Conservation (phyloP, 2,888 invertebrate species). For the Cancer borealis region DNA sequence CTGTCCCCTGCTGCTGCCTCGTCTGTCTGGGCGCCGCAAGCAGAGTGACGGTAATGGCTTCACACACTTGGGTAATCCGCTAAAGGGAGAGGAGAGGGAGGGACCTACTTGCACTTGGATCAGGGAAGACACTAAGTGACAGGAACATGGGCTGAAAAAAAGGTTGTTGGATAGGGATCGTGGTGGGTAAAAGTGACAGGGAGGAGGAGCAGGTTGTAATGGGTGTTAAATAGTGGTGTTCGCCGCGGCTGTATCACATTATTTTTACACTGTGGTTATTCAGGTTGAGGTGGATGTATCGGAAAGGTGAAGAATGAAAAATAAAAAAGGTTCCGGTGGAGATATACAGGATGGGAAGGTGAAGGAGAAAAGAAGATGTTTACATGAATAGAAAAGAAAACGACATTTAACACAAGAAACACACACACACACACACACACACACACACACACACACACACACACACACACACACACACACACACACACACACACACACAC, state of each 20-base stretch:
- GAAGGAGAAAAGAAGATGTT: no score
- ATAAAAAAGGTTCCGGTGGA: no score
- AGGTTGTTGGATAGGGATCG: neutral
- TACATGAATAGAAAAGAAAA: no score
- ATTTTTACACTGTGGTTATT: no score
- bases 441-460: constrained; percentile 33
- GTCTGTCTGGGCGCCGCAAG: neutral
- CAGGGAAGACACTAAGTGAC: neutral
- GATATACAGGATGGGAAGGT: no score
- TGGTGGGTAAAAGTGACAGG: neutral
- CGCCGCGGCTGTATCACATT: neutral
- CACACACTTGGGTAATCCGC: neutral
- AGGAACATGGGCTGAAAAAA: neutral
- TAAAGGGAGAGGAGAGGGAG: neutral
- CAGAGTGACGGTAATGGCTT: constrained; percentile 15
- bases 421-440: neutral
- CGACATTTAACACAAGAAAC: no score
- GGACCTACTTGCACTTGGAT: neutral
- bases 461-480: constrained; percentile 56
- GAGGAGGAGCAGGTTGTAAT: neutral
- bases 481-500: constrained; percentile 56
- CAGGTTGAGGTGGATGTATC: no score
- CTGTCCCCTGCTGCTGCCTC: neutral
- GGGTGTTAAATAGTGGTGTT: neutral
- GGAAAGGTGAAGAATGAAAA: no score